Evolutionary conservation across 2,888 invertebrate genomes (phyloP).

Genomic region (Idaea straminata): DNA sequence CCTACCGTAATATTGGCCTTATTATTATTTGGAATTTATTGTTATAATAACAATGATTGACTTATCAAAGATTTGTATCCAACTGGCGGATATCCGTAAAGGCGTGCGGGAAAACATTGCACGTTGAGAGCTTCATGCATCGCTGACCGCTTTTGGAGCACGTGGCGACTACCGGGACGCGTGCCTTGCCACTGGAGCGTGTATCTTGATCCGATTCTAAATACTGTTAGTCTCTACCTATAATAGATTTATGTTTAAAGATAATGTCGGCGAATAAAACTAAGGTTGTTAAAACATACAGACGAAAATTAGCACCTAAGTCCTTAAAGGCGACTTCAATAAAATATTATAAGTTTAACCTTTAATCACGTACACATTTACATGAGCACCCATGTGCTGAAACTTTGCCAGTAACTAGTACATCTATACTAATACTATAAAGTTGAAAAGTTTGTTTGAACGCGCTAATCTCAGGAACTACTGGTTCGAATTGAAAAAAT

Average conservation of each 20-base stretch:
- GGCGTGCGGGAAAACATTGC: not conserved
- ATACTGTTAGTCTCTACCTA: not conserved
- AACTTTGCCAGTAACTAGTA: too few species aligned
- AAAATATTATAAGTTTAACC: too few species aligned
- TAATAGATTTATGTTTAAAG: not conserved
- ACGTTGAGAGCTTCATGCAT: slow-evolving; percentile 19
- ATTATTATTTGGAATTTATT: not conserved
- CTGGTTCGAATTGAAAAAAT: too few species aligned
- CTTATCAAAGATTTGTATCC: not conserved
- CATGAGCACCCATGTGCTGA: too few species aligned
- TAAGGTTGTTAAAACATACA: not conserved
- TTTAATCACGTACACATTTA: too few species aligned
- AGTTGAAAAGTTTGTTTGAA: too few species aligned
- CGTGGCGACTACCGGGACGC: slow-evolving; percentile 16
- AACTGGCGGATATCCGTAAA: not conserved
- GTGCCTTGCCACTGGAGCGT: slow-evolving; percentile 13
- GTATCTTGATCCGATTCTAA: not conserved
- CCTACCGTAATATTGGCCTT: too few species aligned
- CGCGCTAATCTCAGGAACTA: too few species aligned
- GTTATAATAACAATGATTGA: not conserved
- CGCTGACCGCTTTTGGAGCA: slow-evolving; percentile 21
- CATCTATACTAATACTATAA: too few species aligned
- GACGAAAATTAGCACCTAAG: not conserved
- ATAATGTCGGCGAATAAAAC: not conserved
- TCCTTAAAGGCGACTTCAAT: too few species aligned